These are phyloP conservation scores for Oryzias dopingdopingensis DNA, from an alignment of 2,797 vertebrate species.

Conservation along the genomic window DNA sequence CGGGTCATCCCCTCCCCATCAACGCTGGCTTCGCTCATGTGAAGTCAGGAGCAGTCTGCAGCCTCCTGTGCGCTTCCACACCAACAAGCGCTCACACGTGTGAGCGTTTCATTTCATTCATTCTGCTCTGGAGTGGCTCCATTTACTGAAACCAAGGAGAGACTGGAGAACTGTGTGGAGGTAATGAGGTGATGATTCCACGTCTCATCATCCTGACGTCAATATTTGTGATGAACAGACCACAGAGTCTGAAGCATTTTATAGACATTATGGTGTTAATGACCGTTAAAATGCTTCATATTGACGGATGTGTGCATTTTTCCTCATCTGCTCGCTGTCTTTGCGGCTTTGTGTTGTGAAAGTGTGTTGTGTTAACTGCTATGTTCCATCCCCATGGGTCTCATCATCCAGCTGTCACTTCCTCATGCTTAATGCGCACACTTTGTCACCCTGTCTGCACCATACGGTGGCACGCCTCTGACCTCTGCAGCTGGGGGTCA, in stretches of 20 bases:
- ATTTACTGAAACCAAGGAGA: not conserved
- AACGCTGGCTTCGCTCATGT: constrained; percentile 55
- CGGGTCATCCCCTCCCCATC: constrained; percentile 37
- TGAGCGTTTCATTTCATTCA: not conserved
- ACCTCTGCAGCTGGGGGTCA: constrained; percentile 53
- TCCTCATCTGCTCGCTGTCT: constrained; percentile 1
- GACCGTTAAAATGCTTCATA: not conserved
- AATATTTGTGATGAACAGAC: constrained; percentile 26
- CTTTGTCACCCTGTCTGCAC: constrained; percentile 37
- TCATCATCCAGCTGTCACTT: constrained; percentile 47
- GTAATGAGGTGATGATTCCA: constrained; percentile 46
- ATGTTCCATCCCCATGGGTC: constrained; percentile 55
- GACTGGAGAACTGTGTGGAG: not conserved
- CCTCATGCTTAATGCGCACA: constrained; percentile 21
- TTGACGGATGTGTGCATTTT: constrained; percentile 9
- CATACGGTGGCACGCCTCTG: constrained; percentile 72
- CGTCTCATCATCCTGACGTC: constrained; percentile 40
- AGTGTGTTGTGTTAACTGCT: constrained; percentile 39
- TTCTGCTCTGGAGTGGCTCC: not conserved
- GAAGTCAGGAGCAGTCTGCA: constrained; percentile 58
- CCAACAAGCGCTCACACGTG: not conserved
- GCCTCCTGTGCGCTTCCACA: constrained; percentile 23
- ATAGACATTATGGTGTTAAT: constrained; percentile 12
- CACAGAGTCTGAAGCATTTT: constrained; percentile 32
- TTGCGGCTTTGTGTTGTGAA: constrained; percentile 17